Evolutionary conservation across 2,113 vertebrate species (phyloP).

Genomic region (Macquaria australasica): DNA sequence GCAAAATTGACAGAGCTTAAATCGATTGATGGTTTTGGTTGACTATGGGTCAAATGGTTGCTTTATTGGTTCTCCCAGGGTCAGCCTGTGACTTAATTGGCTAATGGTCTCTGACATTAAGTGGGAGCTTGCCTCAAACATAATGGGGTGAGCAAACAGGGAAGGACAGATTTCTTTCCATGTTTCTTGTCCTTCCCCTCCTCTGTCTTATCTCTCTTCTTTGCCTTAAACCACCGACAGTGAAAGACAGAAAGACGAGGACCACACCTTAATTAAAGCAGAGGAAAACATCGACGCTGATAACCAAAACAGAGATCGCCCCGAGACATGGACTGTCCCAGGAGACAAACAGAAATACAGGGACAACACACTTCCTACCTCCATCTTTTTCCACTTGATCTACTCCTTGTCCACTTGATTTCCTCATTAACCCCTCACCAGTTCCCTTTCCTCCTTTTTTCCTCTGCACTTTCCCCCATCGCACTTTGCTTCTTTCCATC

Average conservation of each 20-base stretch:
- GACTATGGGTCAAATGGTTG: conserved; percentile 26
- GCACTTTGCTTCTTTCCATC: conserved; percentile 44
- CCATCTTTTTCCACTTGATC: conserved; percentile 35
- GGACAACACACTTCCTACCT: conserved; percentile 18
- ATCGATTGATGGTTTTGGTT: conserved; percentile 12
- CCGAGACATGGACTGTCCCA: conserved; percentile 14
- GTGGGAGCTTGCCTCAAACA: conserved; percentile 11
- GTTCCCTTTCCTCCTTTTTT: conserved; percentile 2
- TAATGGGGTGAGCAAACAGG: neutral
- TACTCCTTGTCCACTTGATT: conserved; percentile 28
- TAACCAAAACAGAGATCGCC: neutral
- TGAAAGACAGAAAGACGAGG: neutral
- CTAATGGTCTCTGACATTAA: conserved; percentile 53
- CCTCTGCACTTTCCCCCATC: conserved; percentile 15
- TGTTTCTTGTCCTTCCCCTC: neutral
- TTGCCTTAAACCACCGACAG: neutral
- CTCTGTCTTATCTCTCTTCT: neutral
- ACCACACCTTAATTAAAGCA: conserved; percentile 28
- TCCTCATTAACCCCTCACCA: conserved; percentile 22
- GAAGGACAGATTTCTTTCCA: neutral
- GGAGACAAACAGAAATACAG: conserved; percentile 18
- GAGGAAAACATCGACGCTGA: conserved; percentile 3
- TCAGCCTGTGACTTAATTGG: conserved; percentile 38
- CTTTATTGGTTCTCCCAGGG: conserved; percentile 16
- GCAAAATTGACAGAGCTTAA: conserved; percentile 18